phyloP scores from a whole-genome alignment of 2,888 invertebrate genomes.

The Diplazon laetatorius region DNA sequence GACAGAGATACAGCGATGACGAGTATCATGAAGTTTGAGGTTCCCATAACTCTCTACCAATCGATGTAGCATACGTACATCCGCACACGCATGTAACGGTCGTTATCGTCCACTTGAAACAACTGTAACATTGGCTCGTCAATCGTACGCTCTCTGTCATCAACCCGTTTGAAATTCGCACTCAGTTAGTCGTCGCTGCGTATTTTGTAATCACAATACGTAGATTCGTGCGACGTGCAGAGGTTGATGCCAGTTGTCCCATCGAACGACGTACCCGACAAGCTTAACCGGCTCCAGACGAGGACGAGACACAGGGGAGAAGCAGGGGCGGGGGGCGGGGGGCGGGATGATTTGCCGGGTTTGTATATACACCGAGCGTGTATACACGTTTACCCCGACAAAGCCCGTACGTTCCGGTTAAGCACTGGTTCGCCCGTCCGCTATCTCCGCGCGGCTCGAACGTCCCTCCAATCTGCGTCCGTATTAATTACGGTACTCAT shows the following conservation, averaged over 20 bases:
- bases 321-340: slow-evolving; percentile 26
- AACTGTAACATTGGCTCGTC: no score
- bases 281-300: slow-evolving; percentile 37
- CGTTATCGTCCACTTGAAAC: no score
- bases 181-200: no score
- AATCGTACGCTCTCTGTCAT: no score
- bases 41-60: no score
- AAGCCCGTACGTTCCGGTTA: slow-evolving; percentile 80
- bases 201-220: slow-evolving; percentile 33
- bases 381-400: slow-evolving; percentile 69
- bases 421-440: slow-evolving; percentile 76
- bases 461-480: slow-evolving; percentile 80
- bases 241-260: slow-evolving; percentile 76
- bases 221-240: slow-evolving; percentile 37
- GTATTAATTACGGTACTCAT: slow-evolving; percentile 82
- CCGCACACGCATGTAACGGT: no score
- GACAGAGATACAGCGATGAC: no score
- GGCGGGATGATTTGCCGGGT: no score
- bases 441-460: slow-evolving; percentile 70
- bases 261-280: slow-evolving; percentile 72
- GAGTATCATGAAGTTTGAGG: no score
- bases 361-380: slow-evolving; percentile 38
- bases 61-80: no score
- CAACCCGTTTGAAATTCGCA: no score
- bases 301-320: slow-evolving; percentile 48